Percentiles rank a stretch among this genome's conserved stretches.
Evolutionary conservation across 2,888 invertebrate genomes (phyloP).

Genomic region (Rhorus exstirpatorius): DNA sequence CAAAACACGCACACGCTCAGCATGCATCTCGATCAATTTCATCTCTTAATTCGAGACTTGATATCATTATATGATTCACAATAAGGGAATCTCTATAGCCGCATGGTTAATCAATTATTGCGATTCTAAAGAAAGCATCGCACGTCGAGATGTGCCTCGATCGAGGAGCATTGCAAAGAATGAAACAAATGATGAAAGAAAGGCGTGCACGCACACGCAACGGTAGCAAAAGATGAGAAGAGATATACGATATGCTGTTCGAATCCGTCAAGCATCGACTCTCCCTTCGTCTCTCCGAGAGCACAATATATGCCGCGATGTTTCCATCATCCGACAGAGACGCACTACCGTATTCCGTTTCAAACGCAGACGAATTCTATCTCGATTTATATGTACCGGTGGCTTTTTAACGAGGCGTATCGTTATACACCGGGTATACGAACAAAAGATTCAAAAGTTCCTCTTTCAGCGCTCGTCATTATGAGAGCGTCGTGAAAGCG

Average conservation of each 20-base stretch:
- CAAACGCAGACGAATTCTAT: constrained; percentile 21
- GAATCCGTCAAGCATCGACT: constrained; percentile 45
- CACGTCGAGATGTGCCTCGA: no score
- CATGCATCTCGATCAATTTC: constrained; percentile 22
- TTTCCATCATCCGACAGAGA: constrained; percentile 42
- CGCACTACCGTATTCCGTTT: constrained; percentile 25
- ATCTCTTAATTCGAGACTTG: constrained; percentile 64
- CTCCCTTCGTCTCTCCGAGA: constrained; percentile 27
- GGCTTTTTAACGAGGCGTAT: constrained; percentile 17
- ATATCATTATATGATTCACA: constrained; percentile 82
- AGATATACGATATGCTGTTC: constrained; percentile 27
- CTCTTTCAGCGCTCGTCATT: constrained; percentile 37
- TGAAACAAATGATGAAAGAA: constrained; percentile 37
- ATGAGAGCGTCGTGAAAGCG: constrained; percentile 30
- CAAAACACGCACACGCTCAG: neutral
- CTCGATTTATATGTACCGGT: constrained; percentile 2
- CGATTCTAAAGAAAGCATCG: constrained; percentile 69
- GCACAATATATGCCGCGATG: constrained; percentile 29
- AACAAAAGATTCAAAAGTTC: constrained; percentile 50
- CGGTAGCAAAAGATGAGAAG: constrained; percentile 35
- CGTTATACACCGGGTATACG: constrained; percentile 20
- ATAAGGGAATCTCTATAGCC: constrained; percentile 71
- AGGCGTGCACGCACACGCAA: constrained; percentile 7
- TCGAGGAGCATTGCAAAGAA: constrained; percentile 29
- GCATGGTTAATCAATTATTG: constrained; percentile 81